Base-by-base conservation (phyloP, 2,888 invertebrate genomes). In the Tineola bisselliella region DNA sequence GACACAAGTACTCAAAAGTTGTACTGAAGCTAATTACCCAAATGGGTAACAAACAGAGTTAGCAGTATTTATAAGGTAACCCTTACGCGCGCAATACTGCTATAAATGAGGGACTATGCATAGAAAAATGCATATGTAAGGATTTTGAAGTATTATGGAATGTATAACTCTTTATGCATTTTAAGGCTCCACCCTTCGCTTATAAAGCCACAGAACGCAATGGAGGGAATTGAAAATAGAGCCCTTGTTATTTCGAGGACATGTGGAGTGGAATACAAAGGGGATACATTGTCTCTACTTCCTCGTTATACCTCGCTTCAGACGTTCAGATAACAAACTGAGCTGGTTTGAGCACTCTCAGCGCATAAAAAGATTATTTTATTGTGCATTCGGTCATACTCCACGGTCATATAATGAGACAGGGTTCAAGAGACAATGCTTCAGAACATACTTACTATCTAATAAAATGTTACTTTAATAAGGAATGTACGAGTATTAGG, bases 181-280 rank as follows among this genome's bases (percentile, higher is more conserved):
- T 76, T 69, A 74, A 77, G 76, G 75, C 38, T 73, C 71, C 17
- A n/a, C 13, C 25, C 18, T 71, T 73, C 72, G 72, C 72, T 73
- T 73, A 73, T 71, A 68, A 65, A 74, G 74, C 78, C 77, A 65
- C 77, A 67, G 72, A 73, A 73, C 65, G 70, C 75, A 70, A 74
- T 77, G 71, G 74, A 79, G 75, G 44, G 79, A 83, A 84, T 83
- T 81, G 82, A 84, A 84, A 84, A 81, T 84, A 82, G 83, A 76
- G 76, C 79, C 79, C 84, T 84, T 84, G 84, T 86, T 86, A 86
- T 86, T 83, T 84, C 74, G 75, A 84, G 82, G 77, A 74, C 73
- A 77, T 74, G 80, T 80, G 74, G 77, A 83, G 82, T 73, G 81
- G 79, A 81, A 78, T 79, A 80, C 79, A 81, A 81, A 82, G 76